Percentiles rank a stretch among this genome's conserved stretches.
Conservation (phyloP, 2,113 vertebrate species). For the Felis chaus region DNA sequence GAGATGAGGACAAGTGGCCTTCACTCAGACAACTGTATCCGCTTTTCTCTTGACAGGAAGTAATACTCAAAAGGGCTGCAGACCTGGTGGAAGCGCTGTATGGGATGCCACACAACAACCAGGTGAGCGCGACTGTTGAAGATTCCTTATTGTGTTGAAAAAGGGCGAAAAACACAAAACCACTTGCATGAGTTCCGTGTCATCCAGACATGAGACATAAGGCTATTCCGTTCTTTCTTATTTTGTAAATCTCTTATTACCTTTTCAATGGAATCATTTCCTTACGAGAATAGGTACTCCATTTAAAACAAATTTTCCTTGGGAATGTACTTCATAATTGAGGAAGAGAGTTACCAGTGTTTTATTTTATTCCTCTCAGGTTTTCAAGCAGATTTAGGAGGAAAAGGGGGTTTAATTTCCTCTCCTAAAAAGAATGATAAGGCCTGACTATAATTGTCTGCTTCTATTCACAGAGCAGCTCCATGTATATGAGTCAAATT, state of each 20-base stretch:
- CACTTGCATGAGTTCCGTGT: background rate
- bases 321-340: background rate
- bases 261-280: constrained; percentile 12
- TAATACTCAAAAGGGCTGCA: constrained; percentile 96
- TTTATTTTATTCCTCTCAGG: constrained; percentile 42
- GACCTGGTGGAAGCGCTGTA: constrained; percentile 97
- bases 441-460: background rate
- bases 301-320: background rate
- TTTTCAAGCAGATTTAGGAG: constrained; percentile 43
- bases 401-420: background rate
- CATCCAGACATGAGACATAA: background rate
- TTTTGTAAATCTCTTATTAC: constrained; percentile 28
- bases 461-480: background rate
- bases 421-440: background rate
- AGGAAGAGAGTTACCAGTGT: background rate
- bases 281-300: background rate
- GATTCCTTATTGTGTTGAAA: background rate
- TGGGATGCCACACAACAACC: constrained; percentile 97
- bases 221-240: background rate
- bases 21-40: constrained; percentile 70
- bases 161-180: background rate
- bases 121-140: constrained; percentile 83
- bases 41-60: constrained; percentile 90
- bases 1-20: constrained; percentile 57
- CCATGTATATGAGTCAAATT: background rate